Base-by-base conservation (phyloP, 2,113 vertebrate genomes). In the Panthera leo region DNA sequence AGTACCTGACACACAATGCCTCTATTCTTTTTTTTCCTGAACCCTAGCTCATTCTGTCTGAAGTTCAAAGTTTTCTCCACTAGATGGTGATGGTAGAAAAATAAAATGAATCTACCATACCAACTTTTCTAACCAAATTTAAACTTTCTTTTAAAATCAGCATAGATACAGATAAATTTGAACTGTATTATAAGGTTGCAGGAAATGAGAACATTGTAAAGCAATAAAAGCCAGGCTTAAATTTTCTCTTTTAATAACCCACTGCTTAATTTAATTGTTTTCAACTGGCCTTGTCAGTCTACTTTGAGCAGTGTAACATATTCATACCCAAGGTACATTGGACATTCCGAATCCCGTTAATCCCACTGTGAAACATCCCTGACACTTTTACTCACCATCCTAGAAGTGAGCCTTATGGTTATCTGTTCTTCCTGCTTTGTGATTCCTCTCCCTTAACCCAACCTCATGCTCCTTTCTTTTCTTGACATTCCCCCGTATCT, bases 21-120 rank as follows among this genome's bases (percentile, higher is more conserved):
- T 86, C 25, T 45, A 0, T 31, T 70, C 3, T 55, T 91, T 70
- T 68, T 65, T 55, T 65, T 65, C 29, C 61, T 45, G 68, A 88
- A 67, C 48, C 29, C 18, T 65, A 87, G 9, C 31, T 94, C 42
- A 6, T 79, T 75, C 55, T 84, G 29, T 83, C 84, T 94, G 91
- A 96, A 95, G 93, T 97, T 97, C 85, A 75, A 55, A 36, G 79
- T 97, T 96, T 96, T 92, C 95, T 96, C 96, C 92, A 94, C 96
- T 97, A 98, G 97, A 70, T 97, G 94, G 96, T 51, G 90, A 61
- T 97, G 65, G 31, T 90, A 92, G 78, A 94, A 95, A 92, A 97
- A 89, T 78, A 92, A 84, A 95, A 83, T 13, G 55, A 63, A 85
- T 68, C 45, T 68, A 84, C 19, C 31, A 25, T 39, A 85, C 34